A percentile compares a stretch with the other conserved stretches of the same genome.
These are phyloP conservation scores for Furcula furcula DNA, from an alignment of 2,888 invertebrate genomes.

Conservation along the genomic window DNA sequence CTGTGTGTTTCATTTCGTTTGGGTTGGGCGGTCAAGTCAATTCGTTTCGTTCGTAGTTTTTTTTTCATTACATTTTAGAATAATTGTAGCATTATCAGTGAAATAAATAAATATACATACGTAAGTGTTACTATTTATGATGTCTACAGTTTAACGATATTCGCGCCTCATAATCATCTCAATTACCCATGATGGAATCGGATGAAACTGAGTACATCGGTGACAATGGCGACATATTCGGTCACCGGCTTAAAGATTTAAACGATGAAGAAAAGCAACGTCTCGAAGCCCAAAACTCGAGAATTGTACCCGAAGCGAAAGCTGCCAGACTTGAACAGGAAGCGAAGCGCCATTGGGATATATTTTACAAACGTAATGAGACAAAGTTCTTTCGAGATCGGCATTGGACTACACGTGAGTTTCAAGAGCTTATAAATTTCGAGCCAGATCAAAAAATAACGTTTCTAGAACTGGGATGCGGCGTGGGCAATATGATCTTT, in stretches of 20 bases:
- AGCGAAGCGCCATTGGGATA: conserved; percentile 95
- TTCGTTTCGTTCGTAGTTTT: neutral
- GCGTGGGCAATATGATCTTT: conserved; percentile 98
- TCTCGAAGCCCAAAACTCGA: conserved; percentile 85
- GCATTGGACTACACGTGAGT: conserved; percentile 98
- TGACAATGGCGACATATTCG: conserved; percentile 48
- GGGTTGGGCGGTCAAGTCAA: too few relatives aligned
- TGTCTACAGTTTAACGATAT: neutral
- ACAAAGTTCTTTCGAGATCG: conserved; percentile 97
- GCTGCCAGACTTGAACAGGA: conserved; percentile 90
- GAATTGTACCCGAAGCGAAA: conserved; percentile 83
- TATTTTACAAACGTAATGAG: conserved; percentile 97
- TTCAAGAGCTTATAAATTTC: conserved; percentile 87
- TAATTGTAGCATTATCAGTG: neutral
- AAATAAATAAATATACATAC: neutral
- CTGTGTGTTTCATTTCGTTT: too few relatives aligned
- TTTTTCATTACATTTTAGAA: neutral
- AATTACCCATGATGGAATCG: conserved; percentile 49
- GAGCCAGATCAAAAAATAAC: conserved; percentile 79
- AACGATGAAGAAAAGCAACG: conserved; percentile 82
- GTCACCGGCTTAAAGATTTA: conserved; percentile 75
- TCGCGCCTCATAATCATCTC: neutral
- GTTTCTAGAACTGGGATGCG: conserved; percentile 95
- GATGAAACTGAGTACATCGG: conserved; percentile 46
- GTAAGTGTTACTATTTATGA: too few relatives aligned